phyloP scores from a whole-genome alignment of 2,797 vertebrate genomes.

The Salarias fasciatus region DNA sequence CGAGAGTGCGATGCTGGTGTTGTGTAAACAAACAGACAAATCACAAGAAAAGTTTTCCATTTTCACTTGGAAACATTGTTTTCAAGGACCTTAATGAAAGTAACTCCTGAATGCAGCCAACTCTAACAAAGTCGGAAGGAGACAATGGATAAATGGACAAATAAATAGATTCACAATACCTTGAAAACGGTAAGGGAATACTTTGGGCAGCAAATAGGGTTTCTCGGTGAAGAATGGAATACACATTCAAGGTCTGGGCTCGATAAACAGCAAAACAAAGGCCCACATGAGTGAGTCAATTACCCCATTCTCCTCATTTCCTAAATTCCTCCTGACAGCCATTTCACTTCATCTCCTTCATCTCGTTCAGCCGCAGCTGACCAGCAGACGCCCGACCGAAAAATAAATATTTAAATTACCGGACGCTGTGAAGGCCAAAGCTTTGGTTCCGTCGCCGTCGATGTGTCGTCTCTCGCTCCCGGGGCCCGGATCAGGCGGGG shows the following conservation, averaged over 20 bases:
- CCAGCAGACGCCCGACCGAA: constrained; percentile 57
- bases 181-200: too few species aligned
- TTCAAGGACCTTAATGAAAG: too few species aligned
- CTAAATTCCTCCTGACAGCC: constrained; percentile 9
- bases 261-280: too few species aligned
- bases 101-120: too few species aligned
- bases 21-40: too few species aligned
- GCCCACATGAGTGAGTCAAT: not conserved
- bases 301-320: constrained; percentile 11
- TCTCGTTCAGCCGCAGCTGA: constrained; percentile 38
- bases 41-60: too few species aligned
- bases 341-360: constrained; percentile 26
- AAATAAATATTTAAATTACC: constrained; percentile 52
- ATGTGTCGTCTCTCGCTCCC: constrained; percentile 38
- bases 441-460: constrained; percentile 43
- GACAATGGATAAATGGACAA: too few species aligned
- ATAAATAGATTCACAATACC: too few species aligned
- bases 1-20: too few species aligned
- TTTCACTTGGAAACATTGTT: too few species aligned
- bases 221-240: not conserved
- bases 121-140: too few species aligned
- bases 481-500: constrained; percentile 45
- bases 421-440: constrained; percentile 37
- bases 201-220: too few species aligned
- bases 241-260: not conserved